Evolutionary conservation across 2,797 vertebrate genomes (phyloP).

Genomic region (Malacoraja senta): DNA sequence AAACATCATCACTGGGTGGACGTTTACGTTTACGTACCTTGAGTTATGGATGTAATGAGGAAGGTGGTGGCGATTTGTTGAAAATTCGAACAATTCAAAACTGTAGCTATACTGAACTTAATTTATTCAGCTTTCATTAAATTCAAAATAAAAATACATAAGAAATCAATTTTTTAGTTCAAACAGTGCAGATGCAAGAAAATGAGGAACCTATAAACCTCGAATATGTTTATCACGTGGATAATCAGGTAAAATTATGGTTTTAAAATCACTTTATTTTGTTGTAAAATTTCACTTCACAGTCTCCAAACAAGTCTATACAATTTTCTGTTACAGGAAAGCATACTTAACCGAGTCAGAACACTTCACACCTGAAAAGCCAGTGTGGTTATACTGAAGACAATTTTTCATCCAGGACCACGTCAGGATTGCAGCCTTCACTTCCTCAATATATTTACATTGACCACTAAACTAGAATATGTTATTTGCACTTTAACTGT

Average conservation of each 20-base stretch:
- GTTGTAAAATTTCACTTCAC: constrained; percentile 32
- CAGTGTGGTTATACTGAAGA: not conserved
- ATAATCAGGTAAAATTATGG: not conserved
- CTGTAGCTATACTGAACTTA: not conserved
- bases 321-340: not conserved
- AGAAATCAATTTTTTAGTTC: not conserved
- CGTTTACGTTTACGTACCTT: not conserved
- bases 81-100: too few species aligned
- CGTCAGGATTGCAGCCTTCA: not conserved
- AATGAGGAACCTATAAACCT: not conserved
- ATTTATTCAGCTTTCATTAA: not conserved
- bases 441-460: not conserved
- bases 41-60: too few species aligned
- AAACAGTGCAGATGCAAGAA: not conserved
- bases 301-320: constrained; percentile 19
- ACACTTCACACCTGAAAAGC: constrained; percentile 16
- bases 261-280: constrained; percentile 33
- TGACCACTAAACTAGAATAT: not conserved
- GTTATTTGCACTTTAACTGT: not conserved
- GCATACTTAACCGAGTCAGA: not conserved
- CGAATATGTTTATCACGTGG: not conserved
- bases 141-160: not conserved
- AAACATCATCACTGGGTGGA: not conserved
- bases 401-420: constrained; percentile 1
- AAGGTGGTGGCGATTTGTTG: too few species aligned